These are phyloP conservation scores for Physocephala rufipes DNA, from an alignment of 2,888 invertebrate genomes.

Conservation along the genomic window DNA sequence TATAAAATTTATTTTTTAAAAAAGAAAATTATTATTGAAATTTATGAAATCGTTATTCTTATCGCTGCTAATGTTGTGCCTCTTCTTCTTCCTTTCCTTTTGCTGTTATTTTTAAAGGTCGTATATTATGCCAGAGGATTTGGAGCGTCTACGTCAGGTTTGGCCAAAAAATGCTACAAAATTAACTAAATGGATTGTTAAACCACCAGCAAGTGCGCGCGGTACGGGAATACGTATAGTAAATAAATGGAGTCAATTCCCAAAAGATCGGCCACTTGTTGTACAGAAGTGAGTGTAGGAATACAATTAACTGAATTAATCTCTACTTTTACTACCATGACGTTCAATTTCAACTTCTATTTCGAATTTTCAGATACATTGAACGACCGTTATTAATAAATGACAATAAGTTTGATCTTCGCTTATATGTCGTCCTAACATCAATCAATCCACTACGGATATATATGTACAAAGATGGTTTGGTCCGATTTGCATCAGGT, in stretches of 20 bases:
- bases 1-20: background rate
- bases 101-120: constrained; percentile 74
- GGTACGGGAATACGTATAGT: constrained; percentile 96
- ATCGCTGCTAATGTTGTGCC: no score
- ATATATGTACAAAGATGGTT: constrained; percentile 94
- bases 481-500: constrained; percentile 95
- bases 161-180: constrained; percentile 84
- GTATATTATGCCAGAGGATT: constrained; percentile 89
- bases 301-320: background rate
- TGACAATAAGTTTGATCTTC: constrained; percentile 96
- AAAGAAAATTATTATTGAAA: no score
- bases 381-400: constrained; percentile 87
- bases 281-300: constrained; percentile 75
- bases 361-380: constrained; percentile 66
- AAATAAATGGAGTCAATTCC: constrained; percentile 92
- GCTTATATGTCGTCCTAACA: constrained; percentile 94
- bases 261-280: constrained; percentile 87
- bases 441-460: constrained; percentile 93
- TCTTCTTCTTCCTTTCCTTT: no score
- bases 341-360: no score
- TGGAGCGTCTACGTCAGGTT: constrained; percentile 81
- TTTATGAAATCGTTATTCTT: no score
- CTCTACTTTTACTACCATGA: no score
- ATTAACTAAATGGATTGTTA: constrained; percentile 93
- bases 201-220: constrained; percentile 96